phyloP scores from a whole-genome alignment of 2,888 invertebrate genomes.

The Drosophila lutescens region DNA sequence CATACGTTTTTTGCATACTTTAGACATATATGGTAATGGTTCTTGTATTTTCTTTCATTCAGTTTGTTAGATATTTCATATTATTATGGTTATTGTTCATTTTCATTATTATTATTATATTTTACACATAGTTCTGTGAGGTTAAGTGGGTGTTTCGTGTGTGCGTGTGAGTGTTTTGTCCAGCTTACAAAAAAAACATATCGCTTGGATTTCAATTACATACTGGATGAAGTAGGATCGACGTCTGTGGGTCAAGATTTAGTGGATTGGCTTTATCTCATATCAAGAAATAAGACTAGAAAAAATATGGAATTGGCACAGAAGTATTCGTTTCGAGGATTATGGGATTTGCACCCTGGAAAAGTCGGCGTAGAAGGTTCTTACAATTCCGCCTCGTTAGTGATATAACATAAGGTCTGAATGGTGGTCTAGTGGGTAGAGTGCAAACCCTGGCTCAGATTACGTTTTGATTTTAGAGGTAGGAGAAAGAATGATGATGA shows the following conservation, averaged over 20 bases:
- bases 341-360: not conserved
- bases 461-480: not conserved
- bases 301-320: slow-evolving; percentile 30
- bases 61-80: slow-evolving; percentile 16
- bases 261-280: not conserved
- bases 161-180: slow-evolving; percentile 12
- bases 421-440: not conserved
- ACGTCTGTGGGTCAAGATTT: not conserved
- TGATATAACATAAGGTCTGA: not conserved
- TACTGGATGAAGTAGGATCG: not conserved
- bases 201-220: not conserved
- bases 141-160: slow-evolving; percentile 17
- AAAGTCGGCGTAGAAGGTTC: not conserved
- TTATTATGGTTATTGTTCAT: slow-evolving; percentile 34
- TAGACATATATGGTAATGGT: slow-evolving; percentile 26
- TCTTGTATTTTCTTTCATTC: slow-evolving; percentile 43
- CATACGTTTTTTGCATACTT: slow-evolving; percentile 44
- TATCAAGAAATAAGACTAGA: slow-evolving; percentile 24
- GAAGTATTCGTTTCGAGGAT: slow-evolving; percentile 11
- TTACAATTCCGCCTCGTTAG: not conserved
- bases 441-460: not conserved
- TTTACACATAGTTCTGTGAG: slow-evolving; percentile 28
- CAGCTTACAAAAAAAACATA: slow-evolving; percentile 2
- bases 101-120: slow-evolving; percentile 41
- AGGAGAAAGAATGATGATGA: not conserved